Percentiles rank a stretch among this genome's conserved stretches.
Evolutionary conservation across 1,140 invertebrate genomes (phyloP).

Genomic region (Branchinecta lynchi): DNA sequence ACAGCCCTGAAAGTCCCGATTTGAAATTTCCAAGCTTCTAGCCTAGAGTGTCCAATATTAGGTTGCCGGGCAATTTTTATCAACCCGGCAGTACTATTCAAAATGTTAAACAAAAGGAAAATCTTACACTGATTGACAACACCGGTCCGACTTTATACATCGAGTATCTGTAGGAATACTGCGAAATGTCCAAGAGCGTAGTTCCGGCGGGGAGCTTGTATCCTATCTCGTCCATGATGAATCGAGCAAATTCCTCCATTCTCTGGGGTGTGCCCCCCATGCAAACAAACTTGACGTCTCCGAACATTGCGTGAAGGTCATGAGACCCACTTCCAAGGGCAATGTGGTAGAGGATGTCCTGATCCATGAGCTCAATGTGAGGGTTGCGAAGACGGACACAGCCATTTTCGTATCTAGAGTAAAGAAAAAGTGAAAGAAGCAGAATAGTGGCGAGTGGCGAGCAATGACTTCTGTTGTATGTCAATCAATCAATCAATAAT

Average conservation of each 20-base stretch:
- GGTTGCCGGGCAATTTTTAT: too few relatives aligned
- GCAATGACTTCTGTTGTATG: too few relatives aligned
- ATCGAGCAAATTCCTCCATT: slow-evolving; percentile 83
- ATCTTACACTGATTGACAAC: slow-evolving; percentile 72
- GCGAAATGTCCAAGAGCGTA: slow-evolving; percentile 70
- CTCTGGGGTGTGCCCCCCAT: slow-evolving; percentile 91
- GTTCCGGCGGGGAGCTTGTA: slow-evolving; percentile 75
- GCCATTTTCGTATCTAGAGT: slow-evolving; percentile 56
- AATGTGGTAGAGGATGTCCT: slow-evolving; percentile 87
- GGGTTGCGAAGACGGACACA: slow-evolving; percentile 65
- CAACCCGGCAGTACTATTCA: too few relatives aligned
- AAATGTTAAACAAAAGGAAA: background rate
- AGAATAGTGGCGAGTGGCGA: background rate
- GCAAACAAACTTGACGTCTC: slow-evolving; percentile 94
- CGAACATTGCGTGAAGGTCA: slow-evolving; percentile 88
- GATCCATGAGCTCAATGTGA: slow-evolving; percentile 75
- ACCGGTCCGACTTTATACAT: slow-evolving; percentile 97
- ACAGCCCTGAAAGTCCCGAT: too few relatives aligned
- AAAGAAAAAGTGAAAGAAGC: slow-evolving; percentile 22
- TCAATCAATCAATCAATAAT: too few relatives aligned
- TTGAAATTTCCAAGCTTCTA: too few relatives aligned
- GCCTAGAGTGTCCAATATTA: too few relatives aligned
- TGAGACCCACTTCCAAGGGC: slow-evolving; percentile 76
- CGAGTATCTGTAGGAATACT: slow-evolving; percentile 80
- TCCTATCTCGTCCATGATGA: slow-evolving; percentile 72